Base-by-base conservation (phyloP, 2,888 invertebrate genomes). In the Dexiosoma caninum region DNA sequence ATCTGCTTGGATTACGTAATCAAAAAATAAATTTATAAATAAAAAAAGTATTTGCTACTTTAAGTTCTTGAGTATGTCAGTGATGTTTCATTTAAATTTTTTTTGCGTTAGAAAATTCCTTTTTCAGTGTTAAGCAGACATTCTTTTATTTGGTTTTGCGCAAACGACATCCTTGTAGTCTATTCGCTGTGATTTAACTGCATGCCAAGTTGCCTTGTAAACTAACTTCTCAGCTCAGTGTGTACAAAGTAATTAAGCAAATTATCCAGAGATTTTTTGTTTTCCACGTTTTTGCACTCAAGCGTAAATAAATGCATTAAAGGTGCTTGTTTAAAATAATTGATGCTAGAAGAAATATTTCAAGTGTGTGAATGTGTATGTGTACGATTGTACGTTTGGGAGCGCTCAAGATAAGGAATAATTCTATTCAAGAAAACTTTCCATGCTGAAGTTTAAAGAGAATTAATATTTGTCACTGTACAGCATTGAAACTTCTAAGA, bases 171-270 rank as follows among this genome's bases (percentile, higher is more conserved):
- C 14, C 27, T 27, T 27, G 27, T 27, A 27, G 44, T 53, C 57
- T 37, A 10, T 59, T 59, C 27, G 14, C 9, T 23, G 23, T 2
- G 12, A 27, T 37, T 19, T 51, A 27, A 19, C 14, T 51, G 12
- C 32, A 35, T 32, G 21, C 32, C 7, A n/a, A 37, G 16, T 70
- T 27, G 19, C 35, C 46, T 57, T 70, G 35, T n/a, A 27, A 30
- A n/a, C 35, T 27, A 19, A 19, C n/a, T 35, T 14, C 23, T 35
- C 8, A 23, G 21, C 21, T n/a, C n/a, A 51, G 16, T 40, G 64
- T 16, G n/a, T 16, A 10, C 8, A 30, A 53, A 53, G 40, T 62
- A 72, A 72, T 72, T 72, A 72, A 62, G 42, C 32, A 72, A 72
- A 62, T 60, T 62, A 32, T 53, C 14, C 10, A 4, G 42, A 72